Evolutionary conservation across 1,140 invertebrate species (phyloP), one percentile per base, ranked within the genome.

Genomic region (Conus betulinus): DNA sequence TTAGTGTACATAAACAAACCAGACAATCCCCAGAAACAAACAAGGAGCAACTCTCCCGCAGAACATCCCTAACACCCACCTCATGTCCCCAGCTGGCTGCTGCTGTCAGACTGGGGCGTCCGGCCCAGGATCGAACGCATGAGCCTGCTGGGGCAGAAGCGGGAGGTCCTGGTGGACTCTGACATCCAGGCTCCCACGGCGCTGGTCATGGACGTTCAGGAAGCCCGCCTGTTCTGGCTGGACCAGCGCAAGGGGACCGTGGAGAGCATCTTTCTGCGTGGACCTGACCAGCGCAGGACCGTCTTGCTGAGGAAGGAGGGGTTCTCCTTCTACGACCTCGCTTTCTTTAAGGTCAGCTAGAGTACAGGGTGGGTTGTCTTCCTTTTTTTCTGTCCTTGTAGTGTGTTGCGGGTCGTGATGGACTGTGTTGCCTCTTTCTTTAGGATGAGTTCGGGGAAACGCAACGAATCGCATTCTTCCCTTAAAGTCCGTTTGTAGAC

Each of bases 121-220:
- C 98, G 98, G 0, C 97, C 98, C 0, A 97, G 97, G 83, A 97
- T 98, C 93, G 98, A 98, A 91, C 96, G 98, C 76, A 97, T 98
- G 90, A 97, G 99, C 8, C 94, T 99, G 0, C 96, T 99, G 0
- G 98, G 98, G 89, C 97, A 98, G 91, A 99, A 99, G 94, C 88
- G 93, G 39, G 55, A 90, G 25, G 81, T 90, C 13, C 67, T 99
- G 0, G 97, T 99, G 57, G 97, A 97, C 0, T 39, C 51, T 0
- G 98, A 98, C 1, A 95, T 99, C 27, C 97, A 98, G 93, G 94
- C 99, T 15, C 98, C 99, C 0, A 98, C 99, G 96, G 98, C 98
- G 0, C 94, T 99, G 23, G 98, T 98, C 0, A 98, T 99, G 90
- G 99, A 99, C 95, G 99, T 98, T 98, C 97, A 98, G 25, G 97